phyloP scores from a whole-genome alignment of 1,140 invertebrate species.

The Agrypnia vestita region DNA sequence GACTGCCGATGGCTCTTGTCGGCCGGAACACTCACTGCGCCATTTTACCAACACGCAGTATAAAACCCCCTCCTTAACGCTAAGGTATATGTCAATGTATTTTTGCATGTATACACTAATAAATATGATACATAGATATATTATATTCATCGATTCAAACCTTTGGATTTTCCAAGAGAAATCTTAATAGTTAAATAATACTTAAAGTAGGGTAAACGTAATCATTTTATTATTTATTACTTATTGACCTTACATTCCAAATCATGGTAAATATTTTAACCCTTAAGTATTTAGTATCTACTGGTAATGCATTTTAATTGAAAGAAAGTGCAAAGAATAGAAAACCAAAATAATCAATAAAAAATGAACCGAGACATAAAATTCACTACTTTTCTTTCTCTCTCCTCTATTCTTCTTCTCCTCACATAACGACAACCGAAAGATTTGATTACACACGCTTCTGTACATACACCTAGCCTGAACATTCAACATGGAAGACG shows the following conservation, averaged over 20 bases:
- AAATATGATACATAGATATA: constrained; percentile 3
- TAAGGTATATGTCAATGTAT: constrained; percentile 29
- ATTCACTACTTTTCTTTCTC: constrained; percentile 10
- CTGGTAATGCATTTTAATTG: too few relatives aligned
- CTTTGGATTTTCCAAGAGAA: too few relatives aligned
- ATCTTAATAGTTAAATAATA: too few relatives aligned
- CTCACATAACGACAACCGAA: too few relatives aligned
- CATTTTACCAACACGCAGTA: constrained; percentile 14
- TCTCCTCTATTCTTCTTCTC: constrained; percentile 13
- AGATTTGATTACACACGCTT: background rate
- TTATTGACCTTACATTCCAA: too few relatives aligned
- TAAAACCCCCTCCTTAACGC: constrained; percentile 22
- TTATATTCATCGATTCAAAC: background rate
- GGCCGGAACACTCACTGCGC: background rate
- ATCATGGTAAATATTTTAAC: too few relatives aligned
- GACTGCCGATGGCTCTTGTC: background rate
- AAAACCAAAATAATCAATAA: background rate
- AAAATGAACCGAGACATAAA: background rate
- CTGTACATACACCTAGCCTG: background rate
- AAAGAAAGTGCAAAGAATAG: too few relatives aligned
- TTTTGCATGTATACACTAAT: background rate
- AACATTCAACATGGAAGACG: background rate
- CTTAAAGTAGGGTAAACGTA: too few relatives aligned
- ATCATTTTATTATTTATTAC: too few relatives aligned
- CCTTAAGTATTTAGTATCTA: too few relatives aligned